These are phyloP conservation scores for Thalassaphorura encarpata DNA, from an alignment of 1,140 invertebrate genomes.

Conservation along the genomic window DNA sequence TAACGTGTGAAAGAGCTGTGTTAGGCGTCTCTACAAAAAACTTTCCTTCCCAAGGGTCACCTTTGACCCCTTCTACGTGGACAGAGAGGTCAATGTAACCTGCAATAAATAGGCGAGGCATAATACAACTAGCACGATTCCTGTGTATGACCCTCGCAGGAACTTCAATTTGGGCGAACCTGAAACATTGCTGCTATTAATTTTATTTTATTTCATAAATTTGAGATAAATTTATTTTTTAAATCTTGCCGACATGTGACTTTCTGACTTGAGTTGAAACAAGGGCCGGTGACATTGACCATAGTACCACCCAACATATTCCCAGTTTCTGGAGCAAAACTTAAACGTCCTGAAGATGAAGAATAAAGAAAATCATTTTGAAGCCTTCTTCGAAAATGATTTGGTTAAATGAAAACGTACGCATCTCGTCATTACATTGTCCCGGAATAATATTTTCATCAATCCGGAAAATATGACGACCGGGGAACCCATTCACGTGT, in stretches of 20 bases:
- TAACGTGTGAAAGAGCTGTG: conserved; percentile 69
- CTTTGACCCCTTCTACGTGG: conserved; percentile 63
- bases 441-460: conserved; percentile 89
- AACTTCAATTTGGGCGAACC: conserved; percentile 63
- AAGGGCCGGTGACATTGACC: conserved; percentile 90
- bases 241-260: conserved; percentile 58
- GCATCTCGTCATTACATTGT: conserved; percentile 52
- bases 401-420: conserved; percentile 30
- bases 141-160: conserved; percentile 58
- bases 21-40: conserved; percentile 84
- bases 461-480: conserved; percentile 85
- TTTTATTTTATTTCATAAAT: too few species aligned
- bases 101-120: conserved; percentile 76
- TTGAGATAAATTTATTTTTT: too few species aligned
- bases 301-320: conserved; percentile 91
- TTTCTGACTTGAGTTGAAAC: conserved; percentile 60
- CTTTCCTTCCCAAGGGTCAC: conserved; percentile 81
- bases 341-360: conserved; percentile 51
- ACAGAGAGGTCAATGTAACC: conserved; percentile 83
- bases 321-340: conserved; percentile 84
- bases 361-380: not conserved
- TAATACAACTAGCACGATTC: conserved; percentile 79
- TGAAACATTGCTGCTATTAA: not conserved
- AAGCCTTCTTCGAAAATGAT: not conserved
- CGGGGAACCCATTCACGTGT: conserved; percentile 75